Evolutionary conservation across 2,113 vertebrate species (phyloP).

Genomic region (Stegastes partitus): DNA sequence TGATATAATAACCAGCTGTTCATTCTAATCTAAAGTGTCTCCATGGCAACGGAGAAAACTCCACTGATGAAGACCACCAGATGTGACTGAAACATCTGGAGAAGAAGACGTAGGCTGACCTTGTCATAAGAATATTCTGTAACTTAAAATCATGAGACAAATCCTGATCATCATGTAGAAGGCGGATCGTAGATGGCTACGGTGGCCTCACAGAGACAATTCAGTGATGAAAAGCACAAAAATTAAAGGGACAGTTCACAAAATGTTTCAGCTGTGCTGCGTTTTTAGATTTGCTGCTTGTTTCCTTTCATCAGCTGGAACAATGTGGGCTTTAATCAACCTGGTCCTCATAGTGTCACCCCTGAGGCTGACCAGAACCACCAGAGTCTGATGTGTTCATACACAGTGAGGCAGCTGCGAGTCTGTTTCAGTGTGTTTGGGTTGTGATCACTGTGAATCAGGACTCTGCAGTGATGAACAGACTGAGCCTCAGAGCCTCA

Average conservation of each 20-base stretch:
- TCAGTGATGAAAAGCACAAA: slow-evolving; percentile 6
- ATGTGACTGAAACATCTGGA: neutral
- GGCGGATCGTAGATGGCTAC: neutral
- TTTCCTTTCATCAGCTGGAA: slow-evolving; percentile 45
- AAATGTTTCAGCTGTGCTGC: neutral
- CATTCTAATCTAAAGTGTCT: neutral
- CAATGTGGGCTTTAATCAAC: slow-evolving; percentile 53
- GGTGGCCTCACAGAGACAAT: neutral
- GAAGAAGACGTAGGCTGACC: neutral
- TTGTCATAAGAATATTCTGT: neutral
- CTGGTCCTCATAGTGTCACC: slow-evolving; percentile 22
- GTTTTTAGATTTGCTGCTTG: slow-evolving; percentile 18
- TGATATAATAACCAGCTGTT: neutral
- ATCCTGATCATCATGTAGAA: neutral
- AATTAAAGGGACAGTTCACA: slow-evolving; percentile 42
- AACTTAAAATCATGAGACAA: neutral
- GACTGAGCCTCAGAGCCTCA: slow-evolving; percentile 26
- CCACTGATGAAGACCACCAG: neutral
- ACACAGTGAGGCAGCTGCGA: neutral
- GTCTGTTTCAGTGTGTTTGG: slow-evolving; percentile 16
- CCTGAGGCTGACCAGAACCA: slow-evolving; percentile 35
- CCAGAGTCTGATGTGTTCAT: neutral
- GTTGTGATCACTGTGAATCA: slow-evolving; percentile 26
- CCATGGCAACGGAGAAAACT: neutral
- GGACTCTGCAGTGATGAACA: slow-evolving; percentile 16